Evolutionary conservation across 1,140 invertebrate genomes (phyloP).

Genomic region (Papilio machaon): DNA sequence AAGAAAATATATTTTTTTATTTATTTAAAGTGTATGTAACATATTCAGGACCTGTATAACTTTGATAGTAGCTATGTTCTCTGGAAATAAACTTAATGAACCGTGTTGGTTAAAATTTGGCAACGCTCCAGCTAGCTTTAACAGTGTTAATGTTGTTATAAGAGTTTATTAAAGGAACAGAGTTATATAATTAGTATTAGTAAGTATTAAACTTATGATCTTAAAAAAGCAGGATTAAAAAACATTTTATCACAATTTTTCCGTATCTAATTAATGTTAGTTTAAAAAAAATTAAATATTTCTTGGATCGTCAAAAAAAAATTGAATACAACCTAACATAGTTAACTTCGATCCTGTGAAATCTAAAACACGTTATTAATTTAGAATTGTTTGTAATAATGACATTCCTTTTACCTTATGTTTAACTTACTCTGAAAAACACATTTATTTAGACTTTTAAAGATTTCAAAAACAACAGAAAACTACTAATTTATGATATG

Average conservation of each 20-base stretch:
- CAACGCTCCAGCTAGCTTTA: not conserved
- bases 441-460: not conserved
- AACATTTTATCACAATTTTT: too few relatives aligned
- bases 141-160: constrained; percentile 4
- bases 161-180: not conserved
- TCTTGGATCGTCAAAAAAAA: not conserved
- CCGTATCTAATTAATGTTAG: too few relatives aligned
- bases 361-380: not conserved
- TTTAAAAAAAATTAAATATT: not conserved
- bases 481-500: not conserved
- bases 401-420: not conserved
- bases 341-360: not conserved
- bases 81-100: constrained; percentile 18
- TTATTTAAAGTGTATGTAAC: not conserved
- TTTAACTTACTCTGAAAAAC: not conserved
- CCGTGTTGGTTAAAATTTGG: constrained; percentile 24
- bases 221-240: too few relatives aligned
- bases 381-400: not conserved
- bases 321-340: not conserved
- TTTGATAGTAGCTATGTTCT: constrained; percentile 23
- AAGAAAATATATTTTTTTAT: not conserved
- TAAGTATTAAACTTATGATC: not conserved
- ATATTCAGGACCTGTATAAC: not conserved
- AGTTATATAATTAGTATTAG: too few relatives aligned
- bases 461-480: too few relatives aligned